phyloP scores from a whole-genome alignment of 2,888 invertebrate species.

The Odontomyia ornata region DNA sequence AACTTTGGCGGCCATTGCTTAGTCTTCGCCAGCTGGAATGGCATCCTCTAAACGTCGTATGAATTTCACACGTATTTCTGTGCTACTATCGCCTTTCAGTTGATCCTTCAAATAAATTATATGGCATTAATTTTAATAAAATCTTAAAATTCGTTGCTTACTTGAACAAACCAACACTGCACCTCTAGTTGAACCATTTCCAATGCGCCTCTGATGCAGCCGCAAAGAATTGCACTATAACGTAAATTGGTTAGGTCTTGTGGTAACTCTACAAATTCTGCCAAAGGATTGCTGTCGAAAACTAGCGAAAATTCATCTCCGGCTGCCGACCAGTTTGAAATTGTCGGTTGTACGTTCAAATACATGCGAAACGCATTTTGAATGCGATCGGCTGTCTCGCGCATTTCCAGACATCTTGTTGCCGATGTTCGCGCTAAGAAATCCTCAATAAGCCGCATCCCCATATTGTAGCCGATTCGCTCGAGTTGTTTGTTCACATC shows the following conservation, averaged over 20 bases:
- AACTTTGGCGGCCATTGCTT: constrained; percentile 56
- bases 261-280: constrained; percentile 97
- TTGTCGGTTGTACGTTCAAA: constrained; percentile 89
- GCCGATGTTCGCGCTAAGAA: constrained; percentile 91
- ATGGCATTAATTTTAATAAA: not conserved
- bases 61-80: constrained; percentile 94
- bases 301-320: constrained; percentile 97
- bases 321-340: constrained; percentile 92
- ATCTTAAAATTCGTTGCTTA: constrained; percentile 58
- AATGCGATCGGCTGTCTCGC: constrained; percentile 96
- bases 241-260: constrained; percentile 82
- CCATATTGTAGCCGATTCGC: constrained; percentile 97
- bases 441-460: constrained; percentile 96
- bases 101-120: constrained; percentile 75
- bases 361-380: constrained; percentile 83
- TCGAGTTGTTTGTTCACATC: constrained; percentile 98
- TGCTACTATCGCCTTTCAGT: constrained; percentile 91
- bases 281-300: constrained; percentile 94
- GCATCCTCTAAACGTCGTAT: constrained; percentile 95
- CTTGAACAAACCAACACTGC: constrained; percentile 89
- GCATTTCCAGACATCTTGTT: constrained; percentile 91
- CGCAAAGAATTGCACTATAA: constrained; percentile 93
- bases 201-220: constrained; percentile 90
- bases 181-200: constrained; percentile 99
- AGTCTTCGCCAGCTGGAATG: constrained; percentile 98